Conservation (phyloP, 2,113 vertebrate species). For the Hystrix cristata region DNA sequence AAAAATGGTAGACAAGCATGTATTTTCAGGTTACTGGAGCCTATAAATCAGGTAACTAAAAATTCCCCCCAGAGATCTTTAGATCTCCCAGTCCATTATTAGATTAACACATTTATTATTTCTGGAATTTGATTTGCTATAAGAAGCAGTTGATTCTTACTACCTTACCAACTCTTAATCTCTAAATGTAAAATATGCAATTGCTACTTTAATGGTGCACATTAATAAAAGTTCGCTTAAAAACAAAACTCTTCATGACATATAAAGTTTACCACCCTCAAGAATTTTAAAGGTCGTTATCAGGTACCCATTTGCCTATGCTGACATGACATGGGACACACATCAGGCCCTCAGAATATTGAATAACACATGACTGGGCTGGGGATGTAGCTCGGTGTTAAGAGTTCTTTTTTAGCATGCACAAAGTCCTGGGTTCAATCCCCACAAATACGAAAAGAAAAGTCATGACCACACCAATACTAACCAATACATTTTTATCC, state of each 20-base stretch:
- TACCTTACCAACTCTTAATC: not conserved
- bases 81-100: not conserved
- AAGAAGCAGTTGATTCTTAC: not conserved
- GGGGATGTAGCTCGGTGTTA: not conserved
- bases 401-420: not conserved
- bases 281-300: constrained; percentile 29
- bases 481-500: constrained; percentile 34
- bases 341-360: not conserved
- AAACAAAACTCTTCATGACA: constrained; percentile 51
- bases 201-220: not conserved
- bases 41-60: not conserved
- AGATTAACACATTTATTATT: not conserved
- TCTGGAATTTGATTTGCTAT: not conserved
- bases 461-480: not conserved
- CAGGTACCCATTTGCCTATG: not conserved
- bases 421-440: not conserved
- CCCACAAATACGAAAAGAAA: not conserved
- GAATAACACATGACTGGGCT: not conserved
- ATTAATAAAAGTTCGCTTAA: constrained; percentile 46
- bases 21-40: constrained; percentile 26
- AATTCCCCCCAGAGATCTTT: constrained; percentile 8
- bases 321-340: not conserved
- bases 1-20: not conserved
- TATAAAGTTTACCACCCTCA: not conserved
- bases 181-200: constrained; percentile 34